Evolutionary conservation across 1,140 invertebrate species (phyloP).

Genomic region (Ceratina japonica): DNA sequence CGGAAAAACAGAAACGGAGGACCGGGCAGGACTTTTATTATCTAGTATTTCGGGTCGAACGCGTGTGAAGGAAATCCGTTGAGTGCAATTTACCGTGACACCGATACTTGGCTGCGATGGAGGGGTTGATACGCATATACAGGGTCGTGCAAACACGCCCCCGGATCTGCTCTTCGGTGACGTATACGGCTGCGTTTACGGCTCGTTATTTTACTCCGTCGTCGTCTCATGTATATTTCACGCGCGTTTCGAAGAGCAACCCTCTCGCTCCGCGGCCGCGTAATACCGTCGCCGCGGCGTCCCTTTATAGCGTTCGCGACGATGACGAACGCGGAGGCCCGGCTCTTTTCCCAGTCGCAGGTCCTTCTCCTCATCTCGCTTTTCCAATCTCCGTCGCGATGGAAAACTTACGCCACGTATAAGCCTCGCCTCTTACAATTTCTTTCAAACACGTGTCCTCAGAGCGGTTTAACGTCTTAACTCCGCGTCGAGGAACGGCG

Average conservation of each 20-base stretch:
- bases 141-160: too few relatives aligned
- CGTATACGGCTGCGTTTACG: conserved; percentile 12
- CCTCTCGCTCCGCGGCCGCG: neutral
- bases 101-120: neutral
- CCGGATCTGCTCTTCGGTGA: conserved; percentile 1
- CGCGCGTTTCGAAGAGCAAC: conserved; percentile 18
- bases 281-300: neutral
- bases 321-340: too few relatives aligned
- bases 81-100: neutral
- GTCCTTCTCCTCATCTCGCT: neutral
- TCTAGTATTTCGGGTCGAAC: neutral
- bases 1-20: too few relatives aligned
- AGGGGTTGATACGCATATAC: neutral
- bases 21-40: too few relatives aligned
- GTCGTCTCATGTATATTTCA: conserved; percentile 12
- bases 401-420: neutral
- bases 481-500: neutral
- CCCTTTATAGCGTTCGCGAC: conserved; percentile 4
- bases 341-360: neutral
- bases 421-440: neutral
- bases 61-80: neutral
- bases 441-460: neutral
- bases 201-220: neutral
- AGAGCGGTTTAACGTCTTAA: neutral
- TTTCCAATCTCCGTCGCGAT: conserved; percentile 26